These are phyloP conservation scores for Sebastes vulpes DNA, from an alignment of 2,797 vertebrate genomes.

Conservation along the genomic window DNA sequence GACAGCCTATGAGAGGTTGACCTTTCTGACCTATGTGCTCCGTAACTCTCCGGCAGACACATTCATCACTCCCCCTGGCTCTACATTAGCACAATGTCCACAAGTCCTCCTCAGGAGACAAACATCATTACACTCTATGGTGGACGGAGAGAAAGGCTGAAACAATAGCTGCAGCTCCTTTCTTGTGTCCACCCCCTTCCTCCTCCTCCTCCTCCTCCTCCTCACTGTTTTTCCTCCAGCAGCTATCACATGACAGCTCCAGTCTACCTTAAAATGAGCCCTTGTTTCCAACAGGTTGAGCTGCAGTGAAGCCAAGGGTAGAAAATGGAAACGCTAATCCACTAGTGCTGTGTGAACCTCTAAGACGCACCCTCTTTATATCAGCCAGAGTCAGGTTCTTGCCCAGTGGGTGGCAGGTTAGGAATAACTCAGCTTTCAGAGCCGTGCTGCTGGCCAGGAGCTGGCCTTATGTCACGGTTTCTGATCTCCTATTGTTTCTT, in stretches of 20 bases:
- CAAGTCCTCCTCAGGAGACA: conserved; percentile 55
- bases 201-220: conserved; percentile 19
- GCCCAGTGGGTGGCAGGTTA: conserved; percentile 67
- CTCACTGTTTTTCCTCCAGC: conserved; percentile 49
- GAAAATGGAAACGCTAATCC: conserved; percentile 74
- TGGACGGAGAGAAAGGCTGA: conserved; percentile 38
- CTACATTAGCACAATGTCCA: conserved; percentile 66
- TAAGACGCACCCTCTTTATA: conserved; percentile 41
- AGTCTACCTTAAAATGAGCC: conserved; percentile 66
- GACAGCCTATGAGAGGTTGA: conserved; percentile 74
- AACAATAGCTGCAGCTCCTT: conserved; percentile 67
- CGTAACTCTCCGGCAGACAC: conserved; percentile 74
- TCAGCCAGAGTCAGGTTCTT: conserved; percentile 59
- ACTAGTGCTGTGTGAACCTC: conserved; percentile 51
- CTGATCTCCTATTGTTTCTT: conserved; percentile 39
- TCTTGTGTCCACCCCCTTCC: conserved; percentile 22
- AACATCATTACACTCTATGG: conserved; percentile 44
- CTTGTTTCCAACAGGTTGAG: conserved; percentile 69
- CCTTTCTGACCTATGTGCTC: conserved; percentile 73
- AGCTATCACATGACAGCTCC: conserved; percentile 74
- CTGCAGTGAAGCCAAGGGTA: conserved; percentile 62
- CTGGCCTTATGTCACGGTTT: conserved; percentile 33
- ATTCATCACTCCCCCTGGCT: conserved; percentile 76
- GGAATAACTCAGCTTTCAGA: conserved; percentile 48
- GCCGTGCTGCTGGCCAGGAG: conserved; percentile 4